These are phyloP conservation scores for Sarcoramphus papa DNA, from an alignment of 2,797 vertebrate species.

Conservation along the genomic window DNA sequence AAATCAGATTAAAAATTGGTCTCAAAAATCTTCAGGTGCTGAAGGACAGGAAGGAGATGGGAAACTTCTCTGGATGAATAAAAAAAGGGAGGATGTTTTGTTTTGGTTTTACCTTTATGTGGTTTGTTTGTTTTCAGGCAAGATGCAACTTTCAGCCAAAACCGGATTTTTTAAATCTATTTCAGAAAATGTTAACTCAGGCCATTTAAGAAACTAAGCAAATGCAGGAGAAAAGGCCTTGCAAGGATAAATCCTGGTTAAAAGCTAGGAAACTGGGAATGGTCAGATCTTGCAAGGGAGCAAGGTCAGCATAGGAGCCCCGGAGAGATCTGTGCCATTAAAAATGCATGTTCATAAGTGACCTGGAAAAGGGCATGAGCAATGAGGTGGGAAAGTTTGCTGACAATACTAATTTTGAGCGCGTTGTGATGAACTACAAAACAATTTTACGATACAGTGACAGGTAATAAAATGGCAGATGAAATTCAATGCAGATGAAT, in stretches of 20 bases:
- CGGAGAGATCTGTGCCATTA: background rate
- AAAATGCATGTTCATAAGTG: background rate
- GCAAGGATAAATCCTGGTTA: background rate
- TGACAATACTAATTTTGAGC: background rate
- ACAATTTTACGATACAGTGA: slow-evolving; percentile 8
- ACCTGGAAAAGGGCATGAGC: slow-evolving; percentile 2
- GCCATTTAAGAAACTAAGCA: background rate
- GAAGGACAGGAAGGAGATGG: background rate
- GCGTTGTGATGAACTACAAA: background rate
- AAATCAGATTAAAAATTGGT: background rate
- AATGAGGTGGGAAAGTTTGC: slow-evolving; percentile 23
- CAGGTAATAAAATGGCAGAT: slow-evolving; percentile 7
- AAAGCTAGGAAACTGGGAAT: background rate
- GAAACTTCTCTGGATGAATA: background rate
- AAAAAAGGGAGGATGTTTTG: background rate
- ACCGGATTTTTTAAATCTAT: background rate
- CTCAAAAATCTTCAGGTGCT: slow-evolving; percentile 6
- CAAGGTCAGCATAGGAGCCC: background rate
- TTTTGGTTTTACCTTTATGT: background rate
- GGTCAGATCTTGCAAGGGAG: background rate
- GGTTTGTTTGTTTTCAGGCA: background rate
- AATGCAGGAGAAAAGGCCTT: background rate
- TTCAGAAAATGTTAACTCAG: background rate
- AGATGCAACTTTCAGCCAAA: background rate
- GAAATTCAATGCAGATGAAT: background rate